Evolutionary conservation across 1,140 invertebrate genomes (phyloP).

Genomic region (Orchestia grillus): DNA sequence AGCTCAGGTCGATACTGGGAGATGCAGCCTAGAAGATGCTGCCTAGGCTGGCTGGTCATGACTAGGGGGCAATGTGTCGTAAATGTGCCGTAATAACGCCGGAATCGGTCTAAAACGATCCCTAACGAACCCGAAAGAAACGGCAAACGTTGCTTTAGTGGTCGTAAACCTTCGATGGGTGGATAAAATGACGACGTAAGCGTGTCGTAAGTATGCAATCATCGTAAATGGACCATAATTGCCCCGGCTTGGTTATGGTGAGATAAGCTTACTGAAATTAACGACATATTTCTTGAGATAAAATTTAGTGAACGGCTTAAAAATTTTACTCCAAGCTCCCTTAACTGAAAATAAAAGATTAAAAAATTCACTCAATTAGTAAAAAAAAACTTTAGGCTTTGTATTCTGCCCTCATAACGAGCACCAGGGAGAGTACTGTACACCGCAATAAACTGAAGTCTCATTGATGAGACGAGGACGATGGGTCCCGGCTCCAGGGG

Average conservation of each 20-base stretch:
- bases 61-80: not conserved
- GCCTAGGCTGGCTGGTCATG: not conserved
- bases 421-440: too few species aligned
- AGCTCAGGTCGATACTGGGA: not conserved
- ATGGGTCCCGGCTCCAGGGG: too few species aligned
- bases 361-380: too few species aligned
- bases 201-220: not conserved
- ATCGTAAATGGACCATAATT: not conserved
- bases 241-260: not conserved
- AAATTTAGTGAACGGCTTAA: too few species aligned
- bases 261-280: not conserved
- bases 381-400: too few species aligned
- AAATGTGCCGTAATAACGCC: not conserved
- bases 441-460: too few species aligned
- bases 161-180: not conserved
- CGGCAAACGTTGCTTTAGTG: not conserved
- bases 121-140: slow-evolving; percentile 7
- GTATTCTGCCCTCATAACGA: too few species aligned
- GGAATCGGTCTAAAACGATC: slow-evolving; percentile 7
- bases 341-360: too few species aligned
- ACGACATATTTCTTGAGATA: too few species aligned
- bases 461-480: too few species aligned
- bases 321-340: too few species aligned
- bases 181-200: not conserved
- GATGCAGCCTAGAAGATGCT: not conserved